Evolutionary conservation across 1,140 invertebrate species (phyloP).

Genomic region (Conopomorpha cramerella): DNA sequence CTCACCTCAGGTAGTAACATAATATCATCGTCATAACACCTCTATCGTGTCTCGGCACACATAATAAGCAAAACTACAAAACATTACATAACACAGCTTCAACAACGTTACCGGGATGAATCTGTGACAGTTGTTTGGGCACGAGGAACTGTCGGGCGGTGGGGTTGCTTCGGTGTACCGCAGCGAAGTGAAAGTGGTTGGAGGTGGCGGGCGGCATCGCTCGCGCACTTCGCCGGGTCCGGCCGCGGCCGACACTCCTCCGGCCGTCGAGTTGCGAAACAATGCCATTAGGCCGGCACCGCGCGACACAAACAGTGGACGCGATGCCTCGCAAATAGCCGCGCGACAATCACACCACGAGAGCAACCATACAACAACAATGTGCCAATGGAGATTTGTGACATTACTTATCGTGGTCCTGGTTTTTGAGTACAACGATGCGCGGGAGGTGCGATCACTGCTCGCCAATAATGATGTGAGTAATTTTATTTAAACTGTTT

Average conservation of each 20-base stretch:
- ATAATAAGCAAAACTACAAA: too few species aligned
- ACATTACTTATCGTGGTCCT: constrained; percentile 38
- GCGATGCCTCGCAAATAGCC: constrained; percentile 50
- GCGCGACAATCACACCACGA: constrained; percentile 16
- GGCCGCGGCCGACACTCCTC: constrained; percentile 45
- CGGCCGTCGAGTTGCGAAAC: constrained; percentile 43
- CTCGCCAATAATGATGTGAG: constrained; percentile 42
- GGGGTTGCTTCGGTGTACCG: too few species aligned
- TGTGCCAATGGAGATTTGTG: constrained; percentile 51
- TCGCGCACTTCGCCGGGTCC: too few species aligned
- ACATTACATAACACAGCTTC: too few species aligned
- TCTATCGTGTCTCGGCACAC: too few species aligned
- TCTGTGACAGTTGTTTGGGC: too few species aligned
- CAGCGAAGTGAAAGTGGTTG: too few species aligned
- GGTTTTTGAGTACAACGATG: constrained; percentile 12
- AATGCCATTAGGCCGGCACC: constrained; percentile 35
- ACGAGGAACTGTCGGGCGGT: too few species aligned
- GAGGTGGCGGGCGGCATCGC: too few species aligned
- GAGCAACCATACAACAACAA: constrained; percentile 21
- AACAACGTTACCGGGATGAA: too few species aligned
- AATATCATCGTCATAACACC: too few species aligned
- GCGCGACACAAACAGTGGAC: constrained; percentile 27
- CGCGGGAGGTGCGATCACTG: constrained; percentile 24
- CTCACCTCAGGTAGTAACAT: too few species aligned
- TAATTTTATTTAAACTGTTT: constrained; percentile 5